Conservation (phyloP, 2,888 invertebrate genomes). For the Dicycla oo region DNA sequence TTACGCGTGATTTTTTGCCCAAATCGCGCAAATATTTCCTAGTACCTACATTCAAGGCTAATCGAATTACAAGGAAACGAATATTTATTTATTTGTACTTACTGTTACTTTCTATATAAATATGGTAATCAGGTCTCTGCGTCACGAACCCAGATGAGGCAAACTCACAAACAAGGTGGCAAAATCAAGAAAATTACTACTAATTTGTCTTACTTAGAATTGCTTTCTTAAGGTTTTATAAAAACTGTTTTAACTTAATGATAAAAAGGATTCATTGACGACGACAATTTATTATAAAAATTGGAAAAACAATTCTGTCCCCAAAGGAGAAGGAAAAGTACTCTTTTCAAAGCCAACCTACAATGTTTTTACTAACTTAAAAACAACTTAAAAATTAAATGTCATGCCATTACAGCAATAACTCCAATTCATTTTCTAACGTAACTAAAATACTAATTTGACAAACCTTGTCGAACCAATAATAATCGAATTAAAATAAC, state of each 20-base stretch:
- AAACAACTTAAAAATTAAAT: slow-evolving; percentile 12
- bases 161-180: neutral
- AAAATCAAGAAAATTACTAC: neutral
- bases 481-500: slow-evolving; percentile 55
- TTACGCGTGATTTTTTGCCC: slow-evolving; percentile 30
- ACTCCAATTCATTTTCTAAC: slow-evolving; percentile 5
- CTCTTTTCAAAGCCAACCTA: neutral
- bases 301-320: neutral
- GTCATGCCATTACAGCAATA: slow-evolving; percentile 2
- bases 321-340: neutral
- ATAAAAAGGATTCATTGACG: neutral
- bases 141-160: neutral
- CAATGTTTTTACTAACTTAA: neutral
- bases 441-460: slow-evolving; percentile 16
- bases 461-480: slow-evolving; percentile 50
- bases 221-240: neutral
- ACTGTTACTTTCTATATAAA: slow-evolving; percentile 32
- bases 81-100: neutral
- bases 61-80: slow-evolving; percentile 23
- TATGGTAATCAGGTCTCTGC: slow-evolving; percentile 2
- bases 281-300: neutral
- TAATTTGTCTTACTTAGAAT: neutral
- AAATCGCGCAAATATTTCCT: slow-evolving; percentile 45
- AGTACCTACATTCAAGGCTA: slow-evolving; percentile 33
- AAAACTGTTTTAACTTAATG: neutral